A percentile compares a stretch with the other conserved stretches of the same genome.
Evolutionary conservation across 2,888 invertebrate species (phyloP).

Genomic region (Drosophila heteroneura): DNA sequence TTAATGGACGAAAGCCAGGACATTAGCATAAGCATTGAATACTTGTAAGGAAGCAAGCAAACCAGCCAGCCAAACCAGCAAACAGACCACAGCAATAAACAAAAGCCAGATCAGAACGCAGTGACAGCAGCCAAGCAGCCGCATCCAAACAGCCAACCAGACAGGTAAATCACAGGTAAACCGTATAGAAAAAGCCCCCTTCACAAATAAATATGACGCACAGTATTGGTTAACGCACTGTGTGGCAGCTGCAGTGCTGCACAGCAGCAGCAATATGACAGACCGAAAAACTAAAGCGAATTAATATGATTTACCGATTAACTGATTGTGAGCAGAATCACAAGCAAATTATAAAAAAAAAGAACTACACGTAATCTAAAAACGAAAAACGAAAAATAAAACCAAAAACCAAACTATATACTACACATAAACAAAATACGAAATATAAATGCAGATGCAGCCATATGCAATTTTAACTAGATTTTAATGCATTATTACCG

Average conservation of each 20-base stretch:
- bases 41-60: constrained; percentile 31
- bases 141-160: constrained; percentile 42
- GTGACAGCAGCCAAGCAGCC: constrained; percentile 14
- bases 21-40: constrained; percentile 30
- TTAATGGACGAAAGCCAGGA: constrained; percentile 35
- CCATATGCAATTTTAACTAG: constrained; percentile 80
- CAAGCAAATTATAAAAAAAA: constrained; percentile 35
- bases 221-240: constrained; percentile 46
- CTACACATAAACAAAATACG: constrained; percentile 65
- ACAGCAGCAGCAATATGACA: constrained; percentile 23
- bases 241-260: constrained; percentile 42
- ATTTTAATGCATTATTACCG: constrained; percentile 80
- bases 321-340: constrained; percentile 55
- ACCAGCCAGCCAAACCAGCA: constrained; percentile 28
- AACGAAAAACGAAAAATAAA: constrained; percentile 27
- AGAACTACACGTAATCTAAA: constrained; percentile 45
- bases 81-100: constrained; percentile 41
- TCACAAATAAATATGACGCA: constrained; percentile 9
- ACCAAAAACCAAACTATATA: constrained; percentile 50
- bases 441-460: constrained; percentile 76
- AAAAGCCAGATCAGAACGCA: constrained; percentile 27
- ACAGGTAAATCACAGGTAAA: constrained; percentile 43
- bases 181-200: constrained; percentile 10
- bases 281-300: constrained; percentile 43
- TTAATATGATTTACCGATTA: constrained; percentile 60